These are phyloP conservation scores for Aradophagus sp. DNA, from an alignment of 1,140 invertebrate species.

Conservation along the genomic window DNA sequence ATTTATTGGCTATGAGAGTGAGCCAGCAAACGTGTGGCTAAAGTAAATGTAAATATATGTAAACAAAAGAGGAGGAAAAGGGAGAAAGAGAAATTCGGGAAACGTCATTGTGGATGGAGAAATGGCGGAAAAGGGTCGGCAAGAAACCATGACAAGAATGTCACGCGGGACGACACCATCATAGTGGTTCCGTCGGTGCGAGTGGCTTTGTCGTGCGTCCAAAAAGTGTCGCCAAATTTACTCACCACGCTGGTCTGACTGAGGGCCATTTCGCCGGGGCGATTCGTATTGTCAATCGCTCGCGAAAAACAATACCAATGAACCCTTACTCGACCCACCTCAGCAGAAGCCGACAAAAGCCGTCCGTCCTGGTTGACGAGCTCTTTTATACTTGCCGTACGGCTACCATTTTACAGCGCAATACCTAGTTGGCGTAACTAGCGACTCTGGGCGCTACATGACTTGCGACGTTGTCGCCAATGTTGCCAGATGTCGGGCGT, in stretches of 20 bases:
- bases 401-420: conserved; percentile 42
- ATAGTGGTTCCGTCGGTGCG: conserved; percentile 8
- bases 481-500: neutral
- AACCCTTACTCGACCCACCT: conserved; percentile 43
- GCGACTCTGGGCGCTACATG: neutral
- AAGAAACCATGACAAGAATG: conserved; percentile 13
- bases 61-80: no score
- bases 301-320: conserved; percentile 43
- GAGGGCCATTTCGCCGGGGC: conserved; percentile 63
- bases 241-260: conserved; percentile 77
- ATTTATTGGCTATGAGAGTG: no score
- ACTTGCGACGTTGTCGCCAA: neutral
- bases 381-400: conserved; percentile 49
- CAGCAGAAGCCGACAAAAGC: conserved; percentile 53
- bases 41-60: no score
- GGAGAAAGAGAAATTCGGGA: no score
- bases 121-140: conserved; percentile 24
- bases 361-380: conserved; percentile 38
- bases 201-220: conserved; percentile 30
- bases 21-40: no score
- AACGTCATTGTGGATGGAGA: conserved; percentile 19
- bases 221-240: conserved; percentile 55
- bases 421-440: conserved; percentile 47
- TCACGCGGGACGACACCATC: conserved; percentile 4
- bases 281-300: conserved; percentile 52